phyloP scores from a whole-genome alignment of 2,113 vertebrate species.

The Plectropomus leopardus region DNA sequence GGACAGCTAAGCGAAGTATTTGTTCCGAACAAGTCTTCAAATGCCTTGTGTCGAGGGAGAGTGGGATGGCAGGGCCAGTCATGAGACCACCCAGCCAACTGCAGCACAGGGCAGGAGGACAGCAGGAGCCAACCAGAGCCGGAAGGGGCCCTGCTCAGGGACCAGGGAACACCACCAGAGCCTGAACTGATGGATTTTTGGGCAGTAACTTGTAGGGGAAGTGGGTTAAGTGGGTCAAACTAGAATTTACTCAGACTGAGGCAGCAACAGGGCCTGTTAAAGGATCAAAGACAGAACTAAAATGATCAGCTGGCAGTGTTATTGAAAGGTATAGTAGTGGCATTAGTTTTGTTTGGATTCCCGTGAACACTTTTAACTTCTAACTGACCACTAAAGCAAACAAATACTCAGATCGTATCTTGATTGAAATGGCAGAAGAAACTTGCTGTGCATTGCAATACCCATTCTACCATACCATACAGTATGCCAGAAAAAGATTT shows the following conservation, averaged over 20 bases:
- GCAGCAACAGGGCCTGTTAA: not conserved
- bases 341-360: conserved; percentile 2
- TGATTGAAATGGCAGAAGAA: not conserved
- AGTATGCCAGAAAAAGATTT: too few relatives aligned
- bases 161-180: conserved; percentile 69
- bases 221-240: conserved; percentile 31
- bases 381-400: not conserved
- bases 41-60: conserved; percentile 50
- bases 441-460: too few relatives aligned
- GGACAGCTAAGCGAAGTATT: conserved; percentile 20
- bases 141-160: conserved; percentile 40
- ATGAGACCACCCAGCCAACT: conserved; percentile 57
- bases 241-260: conserved; percentile 35
- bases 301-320: conserved; percentile 23
- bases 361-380: conserved; percentile 18
- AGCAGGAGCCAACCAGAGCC: conserved; percentile 31
- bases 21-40: conserved; percentile 64
- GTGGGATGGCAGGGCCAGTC: conserved; percentile 36
- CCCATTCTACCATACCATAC: too few relatives aligned
- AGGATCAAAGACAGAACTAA: conserved; percentile 38
- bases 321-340: conserved; percentile 22
- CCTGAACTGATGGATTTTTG: conserved; percentile 44
- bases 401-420: not conserved
- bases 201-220: conserved; percentile 50
- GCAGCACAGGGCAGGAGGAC: conserved; percentile 38